Evolutionary conservation across 2,113 vertebrate species (phyloP).

Genomic region (Semicossyphus pulcher): DNA sequence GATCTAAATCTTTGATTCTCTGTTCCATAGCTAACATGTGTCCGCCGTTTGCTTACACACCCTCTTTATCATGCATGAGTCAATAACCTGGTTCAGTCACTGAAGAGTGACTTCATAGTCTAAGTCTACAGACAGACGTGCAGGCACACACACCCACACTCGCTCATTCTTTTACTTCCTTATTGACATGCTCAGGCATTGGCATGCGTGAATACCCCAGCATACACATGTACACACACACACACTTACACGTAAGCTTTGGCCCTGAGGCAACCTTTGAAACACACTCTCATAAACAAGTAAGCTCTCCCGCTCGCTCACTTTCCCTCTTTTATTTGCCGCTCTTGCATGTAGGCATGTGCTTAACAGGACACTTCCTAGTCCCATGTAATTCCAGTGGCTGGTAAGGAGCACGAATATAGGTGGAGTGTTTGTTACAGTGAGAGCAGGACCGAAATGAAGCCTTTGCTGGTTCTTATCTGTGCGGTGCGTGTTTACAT

Average conservation of each 20-base stretch:
- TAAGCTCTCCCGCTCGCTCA: background rate
- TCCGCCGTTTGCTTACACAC: slow-evolving; percentile 3
- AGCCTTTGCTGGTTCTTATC: slow-evolving; percentile 52
- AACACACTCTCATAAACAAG: slow-evolving; percentile 9
- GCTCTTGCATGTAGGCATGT: background rate
- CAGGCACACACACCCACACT: background rate
- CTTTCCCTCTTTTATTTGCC: background rate
- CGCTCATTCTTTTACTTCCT: slow-evolving; percentile 36
- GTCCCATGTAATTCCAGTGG: background rate
- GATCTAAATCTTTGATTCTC: background rate
- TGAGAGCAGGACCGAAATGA: slow-evolving; percentile 34
- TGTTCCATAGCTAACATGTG: background rate
- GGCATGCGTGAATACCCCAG: background rate
- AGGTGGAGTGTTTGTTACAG: background rate
- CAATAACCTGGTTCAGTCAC: slow-evolving; percentile 11
- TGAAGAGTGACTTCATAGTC: slow-evolving; percentile 27
- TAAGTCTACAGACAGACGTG: slow-evolving; percentile 4
- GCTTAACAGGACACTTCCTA: background rate
- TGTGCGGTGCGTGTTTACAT: slow-evolving; percentile 66
- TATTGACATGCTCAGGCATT: background rate
- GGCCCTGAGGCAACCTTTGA: slow-evolving; percentile 7
- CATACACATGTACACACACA: background rate
- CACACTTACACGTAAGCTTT: background rate
- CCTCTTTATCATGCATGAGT: background rate
- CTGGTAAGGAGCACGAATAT: slow-evolving; percentile 8